Evolutionary conservation across 2,888 invertebrate genomes (phyloP), one percentile per base, ranked within the genome.

Genomic region (Arrhopalites spinosus): DNA sequence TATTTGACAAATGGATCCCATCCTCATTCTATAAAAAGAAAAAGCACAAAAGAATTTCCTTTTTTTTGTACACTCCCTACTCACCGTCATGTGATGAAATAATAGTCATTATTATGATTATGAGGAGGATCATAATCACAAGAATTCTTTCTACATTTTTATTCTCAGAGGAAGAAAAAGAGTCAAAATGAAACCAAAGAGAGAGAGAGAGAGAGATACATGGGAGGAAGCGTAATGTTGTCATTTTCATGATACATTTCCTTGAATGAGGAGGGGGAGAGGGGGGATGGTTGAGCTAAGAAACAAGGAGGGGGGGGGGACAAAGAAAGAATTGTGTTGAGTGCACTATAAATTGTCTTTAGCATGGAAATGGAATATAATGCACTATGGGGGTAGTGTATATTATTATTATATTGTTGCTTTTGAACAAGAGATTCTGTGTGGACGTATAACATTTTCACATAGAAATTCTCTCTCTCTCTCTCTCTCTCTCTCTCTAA

Each of bases 331-430:
- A 71, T 61, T 71, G 59, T 71, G 43, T 36, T 7, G 56, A 29
- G 30, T 56, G 23, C 71, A 59, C 56, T 59, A 71, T 71, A 59
- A 59, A 71, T 56, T 59, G 71, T 71, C 71, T 71, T 71, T 71
- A 71, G 61, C 27, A 71, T 43, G 43, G 45, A 61, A 71, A 59
- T 20, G n/a, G 67, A 67, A 45, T 36, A 45, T 45, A 67, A 20
- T 45, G 23, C n/a, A 20, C 17, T 67, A 11, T 67, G 20, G 17
- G n/a, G 45, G 36, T n/a, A 29, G 20, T 61, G 2, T 63, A 50
- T 29, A 29, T 63, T 56, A 13, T 59, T n/a, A 25, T 25, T 59
- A 7, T 59, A 25, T n/a, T 59, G 59, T 59, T 59, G 59, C 59
- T 59, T 59, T 59, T 20, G 15, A n/a, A 50, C 7, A 50, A 17